phyloP scores from a whole-genome alignment of 2,113 vertebrate genomes.

The Phasianus colchicus region DNA sequence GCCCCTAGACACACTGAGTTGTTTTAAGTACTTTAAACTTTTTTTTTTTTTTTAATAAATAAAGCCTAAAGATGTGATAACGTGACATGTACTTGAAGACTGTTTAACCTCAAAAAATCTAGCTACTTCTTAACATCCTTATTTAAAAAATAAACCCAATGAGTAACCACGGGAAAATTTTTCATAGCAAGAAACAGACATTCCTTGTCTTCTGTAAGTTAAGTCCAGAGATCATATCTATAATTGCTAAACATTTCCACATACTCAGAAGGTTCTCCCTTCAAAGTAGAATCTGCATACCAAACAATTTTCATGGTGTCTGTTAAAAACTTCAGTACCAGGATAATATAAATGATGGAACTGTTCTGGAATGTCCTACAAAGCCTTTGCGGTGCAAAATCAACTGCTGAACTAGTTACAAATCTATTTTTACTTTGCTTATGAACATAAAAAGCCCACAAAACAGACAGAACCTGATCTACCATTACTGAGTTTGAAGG shows the following conservation, averaged over 20 bases:
- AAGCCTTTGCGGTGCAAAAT: constrained; percentile 13
- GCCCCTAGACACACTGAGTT: background rate
- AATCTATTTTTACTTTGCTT: constrained; percentile 23
- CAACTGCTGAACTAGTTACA: constrained; percentile 12
- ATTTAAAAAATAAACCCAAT: background rate
- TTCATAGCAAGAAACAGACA: background rate
- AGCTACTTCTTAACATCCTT: background rate
- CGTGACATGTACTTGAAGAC: background rate
- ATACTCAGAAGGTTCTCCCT: constrained; percentile 23
- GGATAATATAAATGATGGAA: background rate
- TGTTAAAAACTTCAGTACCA: constrained; percentile 2
- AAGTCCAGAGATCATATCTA: constrained; percentile 27
- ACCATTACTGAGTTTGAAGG: background rate
- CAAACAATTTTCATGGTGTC: constrained; percentile 13
- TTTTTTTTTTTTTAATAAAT: background rate
- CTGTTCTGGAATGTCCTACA: constrained; percentile 15
- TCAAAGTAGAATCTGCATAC: constrained; percentile 29
- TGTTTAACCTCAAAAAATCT: background rate
- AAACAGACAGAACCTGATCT: background rate
- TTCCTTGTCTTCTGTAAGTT: constrained; percentile 9
- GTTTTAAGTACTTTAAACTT: background rate
- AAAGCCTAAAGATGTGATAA: background rate
- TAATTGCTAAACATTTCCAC: constrained; percentile 23
- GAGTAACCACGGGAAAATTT: background rate
- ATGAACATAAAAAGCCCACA: background rate